phyloP scores from a whole-genome alignment of 2,797 vertebrate species.

The Coregonus sp. region DNA sequence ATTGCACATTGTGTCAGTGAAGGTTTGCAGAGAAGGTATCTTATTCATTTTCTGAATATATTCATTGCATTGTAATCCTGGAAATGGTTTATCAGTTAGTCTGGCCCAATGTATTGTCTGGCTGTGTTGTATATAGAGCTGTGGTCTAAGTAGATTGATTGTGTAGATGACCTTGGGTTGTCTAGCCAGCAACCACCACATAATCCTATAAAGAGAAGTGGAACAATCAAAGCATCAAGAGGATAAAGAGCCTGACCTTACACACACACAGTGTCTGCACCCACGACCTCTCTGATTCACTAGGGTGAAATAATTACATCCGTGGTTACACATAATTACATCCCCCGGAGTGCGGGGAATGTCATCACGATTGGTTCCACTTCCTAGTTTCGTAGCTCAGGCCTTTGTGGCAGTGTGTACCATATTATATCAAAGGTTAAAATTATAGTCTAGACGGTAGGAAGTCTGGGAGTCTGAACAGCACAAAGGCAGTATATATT shows the following conservation, averaged over 20 bases:
- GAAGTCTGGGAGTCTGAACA: too few species aligned
- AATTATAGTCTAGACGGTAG: too few species aligned
- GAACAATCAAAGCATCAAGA: background rate
- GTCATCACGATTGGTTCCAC: too few species aligned
- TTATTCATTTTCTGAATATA: background rate
- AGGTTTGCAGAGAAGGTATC: background rate
- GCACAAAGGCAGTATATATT: too few species aligned
- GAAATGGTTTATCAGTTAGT: background rate
- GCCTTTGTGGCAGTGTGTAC: too few species aligned
- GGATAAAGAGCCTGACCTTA: background rate
- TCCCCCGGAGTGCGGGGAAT: too few species aligned
- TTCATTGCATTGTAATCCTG: background rate
- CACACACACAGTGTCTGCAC: background rate
- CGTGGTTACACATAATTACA: too few species aligned
- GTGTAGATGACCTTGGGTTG: constrained; percentile 1
- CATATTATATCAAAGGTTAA: too few species aligned
- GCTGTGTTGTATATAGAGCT: background rate
- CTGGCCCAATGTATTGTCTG: background rate
- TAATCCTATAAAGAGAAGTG: background rate
- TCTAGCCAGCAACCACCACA: background rate
- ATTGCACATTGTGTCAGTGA: background rate
- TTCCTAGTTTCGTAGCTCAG: too few species aligned
- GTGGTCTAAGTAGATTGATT: background rate
- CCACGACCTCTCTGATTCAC: background rate
- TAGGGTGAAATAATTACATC: too few species aligned